Evolutionary conservation across 1,140 invertebrate species (phyloP).

Genomic region (Schlechtendalia chinensis): DNA sequence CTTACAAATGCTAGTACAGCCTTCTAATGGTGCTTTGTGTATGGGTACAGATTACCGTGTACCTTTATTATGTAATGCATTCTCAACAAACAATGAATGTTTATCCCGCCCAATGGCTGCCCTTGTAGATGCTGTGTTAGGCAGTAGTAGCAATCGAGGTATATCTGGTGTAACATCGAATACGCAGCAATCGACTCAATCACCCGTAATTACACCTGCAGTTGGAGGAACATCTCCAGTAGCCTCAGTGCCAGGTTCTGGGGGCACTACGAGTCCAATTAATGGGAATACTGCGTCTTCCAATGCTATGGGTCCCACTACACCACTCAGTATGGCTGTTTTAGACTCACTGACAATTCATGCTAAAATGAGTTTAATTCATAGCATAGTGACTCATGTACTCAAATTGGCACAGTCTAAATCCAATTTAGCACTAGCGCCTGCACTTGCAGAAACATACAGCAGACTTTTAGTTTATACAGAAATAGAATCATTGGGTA

Average conservation of each 20-base stretch:
- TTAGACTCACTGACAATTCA: conserved; percentile 94
- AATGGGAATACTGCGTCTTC: conserved; percentile 56
- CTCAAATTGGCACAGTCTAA: conserved; percentile 86
- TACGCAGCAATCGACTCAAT: conserved; percentile 58
- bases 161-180: conserved; percentile 38
- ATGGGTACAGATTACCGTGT: conserved; percentile 85
- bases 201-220: conserved; percentile 58
- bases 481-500: conserved; percentile 94
- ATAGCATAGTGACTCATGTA: conserved; percentile 86
- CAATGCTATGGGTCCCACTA: conserved; percentile 65
- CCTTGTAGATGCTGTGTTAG: conserved; percentile 83
- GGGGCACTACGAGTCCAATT: conserved; percentile 43
- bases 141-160: conserved; percentile 54
- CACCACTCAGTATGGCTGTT: conserved; percentile 86
- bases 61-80: conserved; percentile 90
- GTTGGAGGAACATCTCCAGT: conserved; percentile 58
- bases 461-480: conserved; percentile 89
- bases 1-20: conserved; percentile 73
- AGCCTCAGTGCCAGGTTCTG: conserved; percentile 55
- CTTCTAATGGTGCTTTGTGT: conserved; percentile 65
- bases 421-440: conserved; percentile 75
- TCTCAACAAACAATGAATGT: conserved; percentile 84
- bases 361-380: conserved; percentile 95
- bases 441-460: conserved; percentile 93
- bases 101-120: conserved; percentile 83